phyloP scores from a whole-genome alignment of 2,888 invertebrate genomes.

The Cryptus armator region DNA sequence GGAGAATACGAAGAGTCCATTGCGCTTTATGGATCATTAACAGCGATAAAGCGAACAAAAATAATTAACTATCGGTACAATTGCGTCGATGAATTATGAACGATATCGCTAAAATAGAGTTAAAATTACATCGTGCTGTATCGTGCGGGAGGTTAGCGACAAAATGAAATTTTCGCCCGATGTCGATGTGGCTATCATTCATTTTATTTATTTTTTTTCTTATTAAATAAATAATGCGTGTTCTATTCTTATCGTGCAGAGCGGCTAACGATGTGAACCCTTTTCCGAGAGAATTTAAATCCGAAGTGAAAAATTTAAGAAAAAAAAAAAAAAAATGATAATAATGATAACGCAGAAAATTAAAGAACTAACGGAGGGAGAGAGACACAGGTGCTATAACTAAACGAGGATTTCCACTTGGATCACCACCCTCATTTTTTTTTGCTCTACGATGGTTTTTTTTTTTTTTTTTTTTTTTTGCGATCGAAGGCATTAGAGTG shows the following conservation, averaged over 20 bases:
- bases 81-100: constrained; percentile 4
- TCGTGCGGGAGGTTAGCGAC: constrained; percentile 62
- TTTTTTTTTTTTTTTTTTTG: constrained; percentile 58
- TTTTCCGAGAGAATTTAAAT: not conserved
- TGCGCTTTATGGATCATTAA: constrained; percentile 44
- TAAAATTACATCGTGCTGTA: constrained; percentile 42
- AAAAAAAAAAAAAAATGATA: constrained; percentile 14
- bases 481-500: constrained; percentile 68
- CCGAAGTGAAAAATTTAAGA: not conserved
- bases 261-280: not conserved
- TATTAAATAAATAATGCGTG: constrained; percentile 26
- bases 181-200: not conserved
- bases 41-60: constrained; percentile 53
- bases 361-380: constrained; percentile 24
- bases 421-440: constrained; percentile 30
- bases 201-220: constrained; percentile 22
- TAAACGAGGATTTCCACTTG: constrained; percentile 28
- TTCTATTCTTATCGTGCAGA: constrained; percentile 49
- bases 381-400: constrained; percentile 5
- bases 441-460: constrained; percentile 13
- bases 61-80: constrained; percentile 21
- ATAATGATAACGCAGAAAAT: constrained; percentile 6
- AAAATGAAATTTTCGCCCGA: constrained; percentile 26
- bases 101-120: constrained; percentile 28
- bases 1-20: constrained; percentile 55